Evolutionary conservation across 1,140 invertebrate species (phyloP).

Genomic region (Platyscapa corneri): DNA sequence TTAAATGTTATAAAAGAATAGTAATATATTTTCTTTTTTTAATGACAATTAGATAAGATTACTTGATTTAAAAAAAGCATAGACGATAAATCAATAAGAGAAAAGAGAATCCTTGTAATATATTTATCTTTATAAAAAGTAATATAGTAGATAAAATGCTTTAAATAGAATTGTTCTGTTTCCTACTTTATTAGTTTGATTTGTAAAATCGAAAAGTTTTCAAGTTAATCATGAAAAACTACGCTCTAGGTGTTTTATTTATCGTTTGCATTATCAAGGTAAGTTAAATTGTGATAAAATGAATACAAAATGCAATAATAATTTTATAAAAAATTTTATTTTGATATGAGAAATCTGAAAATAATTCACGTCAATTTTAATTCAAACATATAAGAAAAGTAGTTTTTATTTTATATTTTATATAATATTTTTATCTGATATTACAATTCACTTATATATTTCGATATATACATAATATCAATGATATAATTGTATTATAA

Average conservation of each 20-base stretch:
- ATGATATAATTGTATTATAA: too few species aligned
- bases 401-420: too few species aligned
- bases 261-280: neutral
- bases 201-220: neutral
- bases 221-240: slow-evolving; percentile 14
- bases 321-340: neutral
- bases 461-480: too few species aligned
- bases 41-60: neutral
- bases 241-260: neutral
- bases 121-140: neutral
- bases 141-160: neutral
- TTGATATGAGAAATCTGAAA: neutral
- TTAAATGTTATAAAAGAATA: too few species aligned
- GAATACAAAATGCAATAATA: neutral
- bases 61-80: neutral
- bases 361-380: neutral
- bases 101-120: slow-evolving; percentile 23
- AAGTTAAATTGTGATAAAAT: neutral
- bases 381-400: too few species aligned
- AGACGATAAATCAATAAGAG: neutral
- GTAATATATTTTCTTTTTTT: neutral
- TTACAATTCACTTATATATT: too few species aligned
- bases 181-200: neutral
- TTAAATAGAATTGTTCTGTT: slow-evolving; percentile 2
- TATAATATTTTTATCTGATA: too few species aligned